Base-by-base conservation (phyloP, 2,113 vertebrate genomes). In the Tetraodon nigroviridis region DNA sequence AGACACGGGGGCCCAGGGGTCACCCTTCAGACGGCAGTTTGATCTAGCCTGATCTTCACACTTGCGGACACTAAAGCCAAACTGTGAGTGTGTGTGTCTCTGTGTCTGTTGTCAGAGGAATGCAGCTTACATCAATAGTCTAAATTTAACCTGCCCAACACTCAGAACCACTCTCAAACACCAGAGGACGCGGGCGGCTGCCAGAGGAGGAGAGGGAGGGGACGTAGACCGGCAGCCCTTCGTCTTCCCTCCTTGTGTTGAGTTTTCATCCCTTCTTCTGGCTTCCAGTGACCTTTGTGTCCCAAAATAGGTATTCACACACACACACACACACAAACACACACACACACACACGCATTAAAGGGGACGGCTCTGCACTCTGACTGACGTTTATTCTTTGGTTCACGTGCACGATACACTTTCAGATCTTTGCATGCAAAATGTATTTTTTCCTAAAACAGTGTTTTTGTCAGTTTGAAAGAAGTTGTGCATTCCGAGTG, bases 91-190 rank as follows among this genome's bases (percentile, higher is more conserved):
- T 91, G 89, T 88, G 88, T 91, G 92, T 88, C 84, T 90, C 90
- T 89, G 89, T 92, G 89, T 92, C 91, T 91, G 89, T 90, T 90
- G 90, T 92, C 84, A 86, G 71, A 91, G 93, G 93, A 93, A 96
- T 94, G 92, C 91, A 89, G 92, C 93, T 97, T 96, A 94, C 95
- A 94, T 99, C 96, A 97, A 93, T 86, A 77, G 82, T 86, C 93
- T 98, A 99, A 94, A 94, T 96, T 95, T 99, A 98, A 94, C 76
- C 86, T 76, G 85, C 67, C 87, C 89, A 89, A 87, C 87, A 90
- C 89, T 88, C 89, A 82, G 71, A 83, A 71, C 71, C 83, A 69
- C 83, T 87, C 80, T 88, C 80, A 84, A 84, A 87, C 86, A 79
- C 88, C 72, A 83, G 46, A 47, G 78, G 77, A 62, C 67, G 70